phyloP scores from a whole-genome alignment of 2,113 vertebrate genomes.

The Lynx canadensis region DNA sequence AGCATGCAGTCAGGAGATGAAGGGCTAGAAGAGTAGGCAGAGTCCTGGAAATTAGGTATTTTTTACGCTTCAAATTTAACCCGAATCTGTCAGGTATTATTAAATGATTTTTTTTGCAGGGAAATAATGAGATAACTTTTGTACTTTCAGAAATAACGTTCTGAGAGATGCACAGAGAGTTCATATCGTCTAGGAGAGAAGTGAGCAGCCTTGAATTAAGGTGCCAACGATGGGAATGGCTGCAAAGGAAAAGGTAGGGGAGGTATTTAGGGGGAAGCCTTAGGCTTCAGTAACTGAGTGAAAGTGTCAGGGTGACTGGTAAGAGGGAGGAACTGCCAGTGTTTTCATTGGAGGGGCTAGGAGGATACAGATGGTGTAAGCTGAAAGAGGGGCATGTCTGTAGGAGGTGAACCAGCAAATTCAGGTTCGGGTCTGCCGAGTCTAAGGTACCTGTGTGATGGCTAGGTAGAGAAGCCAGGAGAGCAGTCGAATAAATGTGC shows the following conservation, averaged over 20 bases:
- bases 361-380: background rate
- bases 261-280: background rate
- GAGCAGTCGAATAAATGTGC: background rate
- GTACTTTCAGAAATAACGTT: background rate
- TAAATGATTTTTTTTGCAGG: conserved; percentile 7
- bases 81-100: background rate
- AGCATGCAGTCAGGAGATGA: background rate
- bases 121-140: conserved; percentile 24
- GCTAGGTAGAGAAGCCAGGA: background rate
- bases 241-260: background rate
- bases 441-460: background rate
- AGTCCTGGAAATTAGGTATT: background rate
- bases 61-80: conserved; percentile 54
- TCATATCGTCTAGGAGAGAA: background rate
- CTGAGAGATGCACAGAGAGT: background rate
- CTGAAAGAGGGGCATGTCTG: background rate
- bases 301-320: background rate
- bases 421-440: background rate
- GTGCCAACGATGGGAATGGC: background rate
- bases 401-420: background rate
- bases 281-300: background rate
- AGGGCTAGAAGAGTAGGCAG: background rate
- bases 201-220: background rate
- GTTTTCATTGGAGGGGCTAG: background rate
- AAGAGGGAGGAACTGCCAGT: background rate